Evolutionary conservation across 92 coral and sea anemone species (phyloP), one percentile per base, ranked within the genome.

Genomic region (Palythoa caribaeorum): DNA sequence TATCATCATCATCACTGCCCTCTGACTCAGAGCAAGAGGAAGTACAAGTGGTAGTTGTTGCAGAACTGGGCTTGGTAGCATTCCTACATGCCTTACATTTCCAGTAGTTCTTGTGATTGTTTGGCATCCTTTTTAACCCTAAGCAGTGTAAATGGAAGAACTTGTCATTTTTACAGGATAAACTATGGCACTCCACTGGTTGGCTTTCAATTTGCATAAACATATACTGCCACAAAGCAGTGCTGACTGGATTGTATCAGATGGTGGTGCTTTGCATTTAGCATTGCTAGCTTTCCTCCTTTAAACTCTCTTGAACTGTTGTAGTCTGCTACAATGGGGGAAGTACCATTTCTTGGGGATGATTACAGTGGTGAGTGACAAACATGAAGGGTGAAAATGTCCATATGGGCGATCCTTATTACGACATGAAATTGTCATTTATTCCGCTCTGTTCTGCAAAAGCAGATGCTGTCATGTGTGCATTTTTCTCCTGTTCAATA

Each of bases 321-420:
- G 90, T 60, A 86, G 76, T 83, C 89, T 90, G 80, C 88, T 62
- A 71, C 84, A 90, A 73, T 87, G 93, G 44, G 90, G 93, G 77
- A 90, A 90, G 79, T 85, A 83, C 93, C 90, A 87, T 79, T 87
- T 90, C 59, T 90, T 87, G 53, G 93, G 87, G 62, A 71, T 73
- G 65, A 72, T 79, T 76, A 72, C 69, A 79, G 85, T 60, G 65
- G 87, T 76, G 66, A 0, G 66, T 73, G 90, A 81, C 51, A 92
- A 87, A 53, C 93, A 92, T 54, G 91, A 77, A 39, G 76, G 87
- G 54, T 87, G 92, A 83, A 88, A 93, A 83, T 80, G 66, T 47
- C 36, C 47, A 87, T 73, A 86, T 19, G 92, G 90, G 88, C 92
- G 90, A 69, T 87, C 87, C 19, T 75, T 51, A 68, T 92, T 92